phyloP scores from a whole-genome alignment of 2,113 vertebrate genomes.

The Aplodontia rufa region DNA sequence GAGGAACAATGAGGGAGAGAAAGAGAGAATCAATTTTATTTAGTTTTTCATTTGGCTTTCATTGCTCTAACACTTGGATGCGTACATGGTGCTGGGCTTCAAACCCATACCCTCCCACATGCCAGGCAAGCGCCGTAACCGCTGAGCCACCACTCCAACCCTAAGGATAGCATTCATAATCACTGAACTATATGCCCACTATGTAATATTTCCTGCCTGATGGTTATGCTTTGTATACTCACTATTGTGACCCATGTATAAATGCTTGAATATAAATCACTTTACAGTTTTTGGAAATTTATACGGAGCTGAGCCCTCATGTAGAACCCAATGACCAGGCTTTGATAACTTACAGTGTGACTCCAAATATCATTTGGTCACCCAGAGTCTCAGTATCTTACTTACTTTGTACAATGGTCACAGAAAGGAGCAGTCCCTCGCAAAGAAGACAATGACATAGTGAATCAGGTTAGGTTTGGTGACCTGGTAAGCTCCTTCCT shows the following conservation, averaged over 20 bases:
- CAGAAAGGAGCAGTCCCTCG: not conserved
- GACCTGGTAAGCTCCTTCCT: not conserved
- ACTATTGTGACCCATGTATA: not conserved
- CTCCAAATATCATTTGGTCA: not conserved
- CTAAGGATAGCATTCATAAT: not conserved
- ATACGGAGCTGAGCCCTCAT: not conserved
- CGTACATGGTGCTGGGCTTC: no score
- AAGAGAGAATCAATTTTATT: no score
- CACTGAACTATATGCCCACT: not conserved
- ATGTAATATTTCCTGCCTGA: not conserved
- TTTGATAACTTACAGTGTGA: not conserved
- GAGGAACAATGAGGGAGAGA: no score
- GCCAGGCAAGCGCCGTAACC: no score
- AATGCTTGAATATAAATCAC: conserved; percentile 26
- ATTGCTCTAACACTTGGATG: no score
- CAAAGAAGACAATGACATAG: not conserved
- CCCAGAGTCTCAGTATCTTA: not conserved
- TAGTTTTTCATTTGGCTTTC: no score
- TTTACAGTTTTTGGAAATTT: not conserved
- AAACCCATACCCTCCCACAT: no score
- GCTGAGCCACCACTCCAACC: no score
- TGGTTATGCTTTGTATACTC: not conserved
- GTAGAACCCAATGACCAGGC: not conserved
- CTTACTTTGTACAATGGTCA: not conserved
- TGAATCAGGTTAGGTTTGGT: conserved; percentile 13